These are phyloP conservation scores for Acanthiza pusilla DNA, from an alignment of 2,797 vertebrate genomes.

Conservation along the genomic window DNA sequence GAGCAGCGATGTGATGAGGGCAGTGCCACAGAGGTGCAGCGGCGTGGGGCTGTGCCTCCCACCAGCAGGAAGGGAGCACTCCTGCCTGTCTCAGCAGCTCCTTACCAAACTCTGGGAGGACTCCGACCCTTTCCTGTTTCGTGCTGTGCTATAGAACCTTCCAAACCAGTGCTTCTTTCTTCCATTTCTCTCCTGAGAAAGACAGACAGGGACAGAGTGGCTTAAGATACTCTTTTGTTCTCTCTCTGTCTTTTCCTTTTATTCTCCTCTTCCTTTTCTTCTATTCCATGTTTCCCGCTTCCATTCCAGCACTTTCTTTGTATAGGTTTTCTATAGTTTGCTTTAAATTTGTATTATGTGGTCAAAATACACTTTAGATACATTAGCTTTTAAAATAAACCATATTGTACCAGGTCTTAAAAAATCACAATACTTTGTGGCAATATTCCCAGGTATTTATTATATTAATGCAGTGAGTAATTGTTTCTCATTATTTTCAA, in stretches of 20 bases:
- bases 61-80: neutral
- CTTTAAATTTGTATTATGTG: neutral
- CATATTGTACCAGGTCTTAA: neutral
- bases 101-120: neutral
- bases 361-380: neutral
- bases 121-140: neutral
- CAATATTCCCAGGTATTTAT: neutral
- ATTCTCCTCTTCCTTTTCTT: neutral
- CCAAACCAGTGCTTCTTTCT: neutral
- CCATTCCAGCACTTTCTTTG: neutral
- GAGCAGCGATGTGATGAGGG: too few relatives aligned
- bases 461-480: neutral
- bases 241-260: neutral
- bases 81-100: neutral
- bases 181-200: neutral
- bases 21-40: neutral
- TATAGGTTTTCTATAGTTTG: neutral
- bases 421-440: neutral
- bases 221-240: neutral
- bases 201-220: neutral
- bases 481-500: neutral
- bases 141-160: neutral
- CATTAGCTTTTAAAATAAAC: neutral
- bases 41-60: accelerated
- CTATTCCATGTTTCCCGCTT: neutral